These are phyloP conservation scores for Zoanthus gigantus DNA, from an alignment of 92 coral and sea anemone species.

Conservation along the genomic window DNA sequence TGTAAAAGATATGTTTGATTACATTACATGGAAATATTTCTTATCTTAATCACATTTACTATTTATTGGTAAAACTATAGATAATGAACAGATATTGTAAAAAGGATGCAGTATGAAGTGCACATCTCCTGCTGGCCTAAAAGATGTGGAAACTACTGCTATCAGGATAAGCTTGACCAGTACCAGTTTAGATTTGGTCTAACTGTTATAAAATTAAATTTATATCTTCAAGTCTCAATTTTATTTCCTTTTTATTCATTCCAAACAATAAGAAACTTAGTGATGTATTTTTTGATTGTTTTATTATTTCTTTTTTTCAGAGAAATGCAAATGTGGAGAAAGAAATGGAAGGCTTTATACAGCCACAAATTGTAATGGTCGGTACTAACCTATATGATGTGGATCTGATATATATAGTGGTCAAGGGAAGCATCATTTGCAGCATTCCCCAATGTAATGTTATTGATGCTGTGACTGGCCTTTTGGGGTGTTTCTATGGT, in stretches of 20 bases:
- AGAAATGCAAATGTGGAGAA: no score
- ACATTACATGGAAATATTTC: not conserved
- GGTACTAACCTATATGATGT: not conserved
- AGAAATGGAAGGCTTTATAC: no score
- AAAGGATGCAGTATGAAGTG: not conserved
- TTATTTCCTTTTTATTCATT: no score
- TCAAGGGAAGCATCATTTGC: not conserved
- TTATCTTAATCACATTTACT: not conserved
- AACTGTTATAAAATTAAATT: no score
- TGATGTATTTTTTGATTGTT: no score
- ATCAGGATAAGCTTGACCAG: conserved; percentile 15
- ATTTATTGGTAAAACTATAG: not conserved
- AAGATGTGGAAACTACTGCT: conserved; percentile 19
- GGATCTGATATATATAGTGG: not conserved
- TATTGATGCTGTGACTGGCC: conserved; percentile 31
- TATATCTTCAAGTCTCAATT: no score
- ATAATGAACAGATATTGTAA: not conserved
- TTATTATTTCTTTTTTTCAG: no score
- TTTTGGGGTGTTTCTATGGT: conserved; percentile 41
- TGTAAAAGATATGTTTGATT: not conserved
- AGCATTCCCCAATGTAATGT: conserved; percentile 34
- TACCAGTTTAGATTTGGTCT: not conserved
- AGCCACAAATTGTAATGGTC: not conserved
- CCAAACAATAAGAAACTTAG: no score
- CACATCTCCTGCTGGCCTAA: not conserved